Evolutionary conservation across 2,113 vertebrate genomes (phyloP).

Genomic region (Larimichthys crocea): DNA sequence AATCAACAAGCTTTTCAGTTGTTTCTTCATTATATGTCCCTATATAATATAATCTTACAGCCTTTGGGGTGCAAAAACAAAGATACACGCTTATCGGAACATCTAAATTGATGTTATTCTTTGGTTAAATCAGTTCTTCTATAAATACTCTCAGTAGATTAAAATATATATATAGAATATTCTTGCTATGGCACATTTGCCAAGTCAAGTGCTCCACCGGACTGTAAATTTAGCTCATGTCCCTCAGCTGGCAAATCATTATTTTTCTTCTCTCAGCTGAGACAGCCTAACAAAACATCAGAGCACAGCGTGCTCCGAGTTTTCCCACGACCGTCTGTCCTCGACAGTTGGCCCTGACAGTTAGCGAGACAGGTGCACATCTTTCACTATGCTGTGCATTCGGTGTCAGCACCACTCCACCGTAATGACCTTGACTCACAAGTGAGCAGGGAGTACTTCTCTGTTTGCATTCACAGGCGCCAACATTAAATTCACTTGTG

Average conservation of each 20-base stretch:
- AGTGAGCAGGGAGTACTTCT: neutral
- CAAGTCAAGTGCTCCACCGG: conserved; percentile 35
- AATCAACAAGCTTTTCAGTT: too few relatives aligned
- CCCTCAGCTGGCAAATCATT: conserved; percentile 63
- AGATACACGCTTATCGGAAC: neutral
- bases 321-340: conserved; percentile 78
- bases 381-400: conserved; percentile 56
- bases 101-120: neutral
- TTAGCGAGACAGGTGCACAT: conserved; percentile 73
- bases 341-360: conserved; percentile 67
- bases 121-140: conserved; percentile 9
- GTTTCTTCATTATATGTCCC: neutral
- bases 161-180: neutral
- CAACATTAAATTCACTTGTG: conserved; percentile 12
- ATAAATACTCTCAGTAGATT: conserved; percentile 13
- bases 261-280: conserved; percentile 56
- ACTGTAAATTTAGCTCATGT: conserved; percentile 64
- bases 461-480: conserved; percentile 15
- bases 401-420: conserved; percentile 29
- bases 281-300: conserved; percentile 63
- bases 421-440: conserved; percentile 66
- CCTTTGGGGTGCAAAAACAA: neutral
- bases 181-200: conserved; percentile 35
- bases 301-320: conserved; percentile 27
- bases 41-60: neutral